Evolutionary conservation across 2,797 vertebrate genomes (phyloP).

Genomic region (Sternarchorhynchus goeldii): DNA sequence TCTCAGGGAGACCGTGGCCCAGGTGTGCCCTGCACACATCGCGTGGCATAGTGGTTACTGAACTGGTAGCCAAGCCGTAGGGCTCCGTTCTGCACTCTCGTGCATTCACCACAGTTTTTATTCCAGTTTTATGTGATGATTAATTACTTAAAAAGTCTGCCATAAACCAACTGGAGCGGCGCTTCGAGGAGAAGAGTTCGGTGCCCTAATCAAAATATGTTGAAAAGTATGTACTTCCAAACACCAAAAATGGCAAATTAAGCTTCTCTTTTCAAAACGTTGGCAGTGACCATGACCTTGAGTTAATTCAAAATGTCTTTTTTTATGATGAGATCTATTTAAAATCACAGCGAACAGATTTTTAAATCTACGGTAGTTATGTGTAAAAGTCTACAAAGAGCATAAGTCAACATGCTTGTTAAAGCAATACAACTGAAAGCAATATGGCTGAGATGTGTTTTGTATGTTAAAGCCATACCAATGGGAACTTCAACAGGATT

Average conservation of each 20-base stretch:
- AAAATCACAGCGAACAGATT: conserved; percentile 1
- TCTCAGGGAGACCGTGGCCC: background rate
- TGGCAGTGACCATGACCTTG: conserved; percentile 18
- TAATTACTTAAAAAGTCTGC: conserved; percentile 30
- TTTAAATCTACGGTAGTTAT: too few relatives aligned
- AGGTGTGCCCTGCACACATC: background rate
- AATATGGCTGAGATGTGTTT: background rate
- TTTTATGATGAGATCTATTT: conserved; percentile 1
- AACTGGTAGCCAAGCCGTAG: background rate
- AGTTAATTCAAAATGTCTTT: conserved; percentile 22
- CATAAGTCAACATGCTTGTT: too few relatives aligned
- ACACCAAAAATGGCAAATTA: conserved; percentile 23
- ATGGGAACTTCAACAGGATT: background rate
- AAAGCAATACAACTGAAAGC: background rate
- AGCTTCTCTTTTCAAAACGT: conserved; percentile 19
- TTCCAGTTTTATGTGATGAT: conserved; percentile 12
- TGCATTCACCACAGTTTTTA: background rate
- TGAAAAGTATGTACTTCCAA: conserved; percentile 15
- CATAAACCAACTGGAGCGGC: conserved; percentile 11
- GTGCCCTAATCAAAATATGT: conserved; percentile 37
- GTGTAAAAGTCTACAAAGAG: too few relatives aligned
- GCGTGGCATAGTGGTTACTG: background rate
- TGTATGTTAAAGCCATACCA: background rate
- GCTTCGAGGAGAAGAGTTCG: conserved; percentile 1
- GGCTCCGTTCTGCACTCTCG: background rate